These are phyloP conservation scores for Leptosomus discolor DNA, from an alignment of 2,113 vertebrate species.

Conservation along the genomic window DNA sequence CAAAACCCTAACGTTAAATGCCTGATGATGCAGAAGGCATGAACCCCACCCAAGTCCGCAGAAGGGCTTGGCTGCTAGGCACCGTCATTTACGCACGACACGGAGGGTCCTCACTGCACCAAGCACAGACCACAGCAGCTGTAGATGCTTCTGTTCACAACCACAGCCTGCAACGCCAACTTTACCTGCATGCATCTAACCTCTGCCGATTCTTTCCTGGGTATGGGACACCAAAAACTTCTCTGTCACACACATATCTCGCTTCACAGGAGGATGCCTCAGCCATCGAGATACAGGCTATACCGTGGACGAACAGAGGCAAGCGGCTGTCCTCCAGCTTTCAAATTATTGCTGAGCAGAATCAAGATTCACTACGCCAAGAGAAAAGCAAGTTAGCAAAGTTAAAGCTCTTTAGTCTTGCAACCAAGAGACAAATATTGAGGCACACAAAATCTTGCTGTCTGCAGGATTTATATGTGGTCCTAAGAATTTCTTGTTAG, in stretches of 20 bases:
- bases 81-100: not conserved
- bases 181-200: not conserved
- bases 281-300: not conserved
- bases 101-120: accelerated
- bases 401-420: not conserved
- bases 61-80: not conserved
- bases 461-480: not conserved
- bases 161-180: too few relatives aligned
- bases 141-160: not conserved
- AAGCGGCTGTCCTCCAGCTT: not conserved
- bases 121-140: not conserved
- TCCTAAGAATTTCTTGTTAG: not conserved
- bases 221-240: not conserved
- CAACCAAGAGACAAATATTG: not conserved
- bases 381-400: not conserved
- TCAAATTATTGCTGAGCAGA: not conserved
- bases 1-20: not conserved
- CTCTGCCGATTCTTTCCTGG: not conserved
- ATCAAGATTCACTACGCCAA: not conserved
- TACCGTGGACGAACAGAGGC: not conserved
- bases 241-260: not conserved
- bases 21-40: not conserved
- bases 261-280: not conserved
- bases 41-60: not conserved
- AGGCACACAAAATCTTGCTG: not conserved